phyloP scores from a whole-genome alignment of 2,888 invertebrate genomes.

The Drosophila phalerata region DNA sequence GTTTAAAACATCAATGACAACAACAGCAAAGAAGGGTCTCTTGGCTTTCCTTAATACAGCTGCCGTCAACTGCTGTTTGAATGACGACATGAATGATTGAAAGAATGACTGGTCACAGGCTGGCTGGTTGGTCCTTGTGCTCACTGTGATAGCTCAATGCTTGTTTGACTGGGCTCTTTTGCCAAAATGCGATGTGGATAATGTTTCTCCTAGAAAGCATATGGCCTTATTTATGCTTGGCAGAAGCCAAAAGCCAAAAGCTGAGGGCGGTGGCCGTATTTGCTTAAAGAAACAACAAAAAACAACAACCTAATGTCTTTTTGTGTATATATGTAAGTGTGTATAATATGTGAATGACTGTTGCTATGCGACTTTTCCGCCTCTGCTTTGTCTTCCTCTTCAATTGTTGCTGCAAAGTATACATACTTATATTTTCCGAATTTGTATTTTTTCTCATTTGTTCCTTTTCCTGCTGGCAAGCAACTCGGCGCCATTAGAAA shows the following conservation, averaged over 20 bases:
- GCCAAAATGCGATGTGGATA: not conserved
- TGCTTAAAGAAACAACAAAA: not conserved
- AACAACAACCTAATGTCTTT: not conserved
- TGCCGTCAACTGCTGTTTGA: not conserved
- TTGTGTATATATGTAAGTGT: not conserved
- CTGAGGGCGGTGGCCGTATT: not conserved
- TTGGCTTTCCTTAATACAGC: not conserved
- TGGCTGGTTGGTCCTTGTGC: conserved; percentile 1
- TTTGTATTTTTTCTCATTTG: not conserved
- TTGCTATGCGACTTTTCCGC: not conserved
- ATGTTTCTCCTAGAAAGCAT: not conserved
- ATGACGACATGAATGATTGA: conserved; percentile 2
- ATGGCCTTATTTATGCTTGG: not conserved
- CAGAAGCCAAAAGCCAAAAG: not conserved
- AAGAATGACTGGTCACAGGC: not conserved
- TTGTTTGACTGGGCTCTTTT: not conserved
- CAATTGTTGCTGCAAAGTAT: not conserved
- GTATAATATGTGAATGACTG: not conserved
- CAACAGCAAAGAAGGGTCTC: not conserved
- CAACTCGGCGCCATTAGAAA: not conserved
- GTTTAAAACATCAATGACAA: conserved; percentile 1
- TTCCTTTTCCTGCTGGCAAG: not conserved
- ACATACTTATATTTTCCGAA: not conserved
- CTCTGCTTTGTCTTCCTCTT: not conserved
- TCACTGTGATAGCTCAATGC: not conserved